Evolutionary conservation across 2,113 vertebrate genomes (phyloP).

Genomic region (Epinephelus cyanopodus): DNA sequence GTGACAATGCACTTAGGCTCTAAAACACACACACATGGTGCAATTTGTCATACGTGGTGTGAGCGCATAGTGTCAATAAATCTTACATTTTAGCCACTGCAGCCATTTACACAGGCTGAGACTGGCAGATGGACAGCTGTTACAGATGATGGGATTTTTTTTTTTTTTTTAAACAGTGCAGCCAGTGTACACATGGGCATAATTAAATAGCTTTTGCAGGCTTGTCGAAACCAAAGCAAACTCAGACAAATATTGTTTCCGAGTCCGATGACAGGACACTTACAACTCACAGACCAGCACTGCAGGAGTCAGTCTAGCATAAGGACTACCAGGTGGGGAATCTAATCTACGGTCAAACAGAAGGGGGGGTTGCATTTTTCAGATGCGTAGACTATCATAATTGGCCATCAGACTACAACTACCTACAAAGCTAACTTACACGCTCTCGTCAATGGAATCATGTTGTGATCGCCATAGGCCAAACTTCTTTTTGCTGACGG

Average conservation of each 20-base stretch:
- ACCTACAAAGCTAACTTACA: constrained; percentile 76
- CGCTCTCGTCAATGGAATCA: constrained; percentile 66
- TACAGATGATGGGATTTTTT: not conserved
- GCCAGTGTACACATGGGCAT: not conserved
- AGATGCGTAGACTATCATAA: constrained; percentile 21
- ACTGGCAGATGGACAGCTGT: not conserved
- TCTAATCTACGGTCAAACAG: constrained; percentile 56
- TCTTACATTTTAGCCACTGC: not conserved
- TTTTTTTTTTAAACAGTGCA: not conserved
- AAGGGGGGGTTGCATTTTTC: not conserved
- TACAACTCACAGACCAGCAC: constrained; percentile 3
- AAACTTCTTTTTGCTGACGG: constrained; percentile 73
- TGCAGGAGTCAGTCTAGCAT: constrained; percentile 9
- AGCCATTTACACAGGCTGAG: not conserved
- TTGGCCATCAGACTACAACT: constrained; percentile 47
- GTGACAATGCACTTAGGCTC: not conserved
- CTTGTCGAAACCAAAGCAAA: not conserved
- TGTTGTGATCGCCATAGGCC: constrained; percentile 71
- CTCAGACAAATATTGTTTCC: not conserved
- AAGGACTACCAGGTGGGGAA: not conserved
- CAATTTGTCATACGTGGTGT: not conserved
- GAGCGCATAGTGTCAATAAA: not conserved
- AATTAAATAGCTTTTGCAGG: not conserved
- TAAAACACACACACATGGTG: not conserved
- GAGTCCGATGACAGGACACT: not conserved